A percentile compares a stretch with the other conserved stretches of the same genome.
Evolutionary conservation across 2,113 vertebrate species (phyloP).

Genomic region (Phalacrocorax pelagicus): DNA sequence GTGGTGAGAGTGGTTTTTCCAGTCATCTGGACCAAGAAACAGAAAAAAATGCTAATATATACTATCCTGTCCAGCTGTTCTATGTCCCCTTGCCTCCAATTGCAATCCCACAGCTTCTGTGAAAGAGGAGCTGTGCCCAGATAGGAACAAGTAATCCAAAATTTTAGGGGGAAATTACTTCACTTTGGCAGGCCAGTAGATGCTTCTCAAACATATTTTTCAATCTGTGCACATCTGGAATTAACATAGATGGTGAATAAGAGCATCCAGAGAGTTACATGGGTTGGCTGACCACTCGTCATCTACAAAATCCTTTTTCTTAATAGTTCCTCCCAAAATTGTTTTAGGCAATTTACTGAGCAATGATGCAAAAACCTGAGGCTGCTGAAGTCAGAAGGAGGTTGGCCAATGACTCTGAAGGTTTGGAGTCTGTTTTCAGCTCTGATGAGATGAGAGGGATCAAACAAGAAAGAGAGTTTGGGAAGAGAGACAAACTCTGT

Average conservation of each 20-base stretch:
- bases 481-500: not conserved
- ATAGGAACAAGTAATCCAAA: not conserved
- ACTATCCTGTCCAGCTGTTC: not conserved
- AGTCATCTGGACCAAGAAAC: not conserved
- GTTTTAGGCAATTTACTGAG: not conserved
- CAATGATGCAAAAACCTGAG: not conserved
- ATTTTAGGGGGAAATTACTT: not conserved
- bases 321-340: not conserved
- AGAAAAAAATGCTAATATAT: not conserved
- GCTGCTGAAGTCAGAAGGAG: not conserved
- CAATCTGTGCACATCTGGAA: not conserved
- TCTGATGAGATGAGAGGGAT: not conserved
- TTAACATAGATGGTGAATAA: not conserved
- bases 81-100: accelerated
- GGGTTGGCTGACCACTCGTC: not conserved
- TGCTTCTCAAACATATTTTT: not conserved
- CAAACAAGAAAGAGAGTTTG: not conserved
- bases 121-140: not conserved
- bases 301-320: not conserved
- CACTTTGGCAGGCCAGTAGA: not conserved
- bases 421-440: not conserved
- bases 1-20: not conserved
- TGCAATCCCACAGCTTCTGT: not conserved
- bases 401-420: not conserved
- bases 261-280: not conserved